Conservation (phyloP, 1,140 invertebrate genomes). For the Drosophila saltans region DNA sequence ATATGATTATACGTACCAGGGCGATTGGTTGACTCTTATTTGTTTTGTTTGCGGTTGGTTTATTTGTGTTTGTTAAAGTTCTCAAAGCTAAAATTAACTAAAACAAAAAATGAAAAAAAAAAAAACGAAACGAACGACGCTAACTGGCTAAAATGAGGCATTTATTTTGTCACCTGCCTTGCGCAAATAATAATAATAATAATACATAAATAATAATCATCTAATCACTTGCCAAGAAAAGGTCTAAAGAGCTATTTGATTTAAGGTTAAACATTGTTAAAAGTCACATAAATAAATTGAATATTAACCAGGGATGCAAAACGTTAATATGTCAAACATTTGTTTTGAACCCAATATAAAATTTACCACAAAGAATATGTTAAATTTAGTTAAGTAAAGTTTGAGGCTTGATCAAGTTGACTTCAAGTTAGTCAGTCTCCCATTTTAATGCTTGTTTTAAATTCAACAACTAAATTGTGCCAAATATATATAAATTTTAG, state of each 20-base stretch:
- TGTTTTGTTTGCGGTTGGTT: constrained; percentile 34
- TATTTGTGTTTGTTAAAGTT: constrained; percentile 73
- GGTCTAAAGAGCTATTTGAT: constrained; percentile 49
- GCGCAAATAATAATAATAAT: constrained; percentile 65
- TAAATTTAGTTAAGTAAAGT: too few species aligned
- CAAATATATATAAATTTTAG: too few species aligned
- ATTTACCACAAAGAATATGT: too few species aligned
- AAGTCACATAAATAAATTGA: constrained; percentile 26
- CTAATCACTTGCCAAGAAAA: constrained; percentile 54
- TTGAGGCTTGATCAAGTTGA: too few species aligned
- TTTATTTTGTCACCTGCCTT: constrained; percentile 76
- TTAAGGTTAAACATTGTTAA: constrained; percentile 41
- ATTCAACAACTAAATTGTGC: too few species aligned
- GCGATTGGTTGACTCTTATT: constrained; percentile 29
- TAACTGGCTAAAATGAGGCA: constrained; percentile 57
- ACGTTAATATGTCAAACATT: background rate
- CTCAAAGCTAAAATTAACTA: constrained; percentile 61
- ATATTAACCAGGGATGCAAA: constrained; percentile 33
- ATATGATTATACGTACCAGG: constrained; percentile 32
- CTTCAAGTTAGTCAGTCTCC: too few species aligned
- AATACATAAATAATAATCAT: constrained; percentile 15
- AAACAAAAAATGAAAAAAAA: constrained; percentile 1
- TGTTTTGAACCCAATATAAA: too few species aligned
- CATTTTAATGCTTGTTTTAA: too few species aligned
- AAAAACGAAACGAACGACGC: constrained; percentile 43